Evolutionary conservation across 2,888 invertebrate species (phyloP).

Genomic region (Cerastis rubricosa): DNA sequence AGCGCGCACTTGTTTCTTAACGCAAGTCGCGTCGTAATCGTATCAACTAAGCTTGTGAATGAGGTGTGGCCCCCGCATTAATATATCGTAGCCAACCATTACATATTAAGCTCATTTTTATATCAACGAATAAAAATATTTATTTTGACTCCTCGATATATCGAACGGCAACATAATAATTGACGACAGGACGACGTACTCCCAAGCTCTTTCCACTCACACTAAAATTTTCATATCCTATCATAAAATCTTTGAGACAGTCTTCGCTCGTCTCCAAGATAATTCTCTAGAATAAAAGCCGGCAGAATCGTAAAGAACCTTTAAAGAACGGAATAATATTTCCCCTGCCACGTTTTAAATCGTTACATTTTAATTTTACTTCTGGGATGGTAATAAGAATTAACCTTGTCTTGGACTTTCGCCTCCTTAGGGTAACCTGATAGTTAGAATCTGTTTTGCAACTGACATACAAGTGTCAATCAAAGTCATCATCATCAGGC

Average conservation of each 20-base stretch:
- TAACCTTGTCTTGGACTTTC: conserved; percentile 1
- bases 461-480: not conserved
- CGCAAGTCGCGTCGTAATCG: not conserved
- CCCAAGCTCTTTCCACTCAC: conserved; percentile 63
- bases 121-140: conserved; percentile 70
- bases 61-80: conserved; percentile 11
- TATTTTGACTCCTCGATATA: conserved; percentile 65
- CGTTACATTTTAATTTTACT: conserved; percentile 54
- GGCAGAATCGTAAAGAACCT: conserved; percentile 74
- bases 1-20: not conserved
- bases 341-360: conserved; percentile 52
- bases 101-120: conserved; percentile 63
- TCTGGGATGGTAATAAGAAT: conserved; percentile 24
- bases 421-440: not conserved
- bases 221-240: conserved; percentile 79
- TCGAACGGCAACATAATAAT: conserved; percentile 60
- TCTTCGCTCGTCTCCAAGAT: conserved; percentile 74
- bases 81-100: conserved; percentile 43
- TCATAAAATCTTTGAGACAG: conserved; percentile 76
- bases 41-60: not conserved
- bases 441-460: conserved; percentile 11
- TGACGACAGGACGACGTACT: conserved; percentile 41
- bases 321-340: conserved; percentile 66
- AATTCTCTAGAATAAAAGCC: conserved; percentile 76
- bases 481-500: too few relatives aligned